Base-by-base conservation (phyloP, 2,888 invertebrate species). In the Philhelius pedissequus region DNA sequence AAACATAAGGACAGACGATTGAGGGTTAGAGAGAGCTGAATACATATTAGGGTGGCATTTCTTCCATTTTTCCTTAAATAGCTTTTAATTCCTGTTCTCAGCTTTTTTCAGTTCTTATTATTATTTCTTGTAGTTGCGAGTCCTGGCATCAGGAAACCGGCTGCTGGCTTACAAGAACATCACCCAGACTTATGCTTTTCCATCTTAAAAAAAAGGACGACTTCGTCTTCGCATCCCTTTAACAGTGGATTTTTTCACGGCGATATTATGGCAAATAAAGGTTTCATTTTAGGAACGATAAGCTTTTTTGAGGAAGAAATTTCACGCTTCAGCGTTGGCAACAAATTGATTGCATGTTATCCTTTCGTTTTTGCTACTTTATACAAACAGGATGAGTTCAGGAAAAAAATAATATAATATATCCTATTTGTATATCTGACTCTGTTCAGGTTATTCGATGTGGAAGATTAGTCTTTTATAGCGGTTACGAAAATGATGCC, bases 391-490 rank as follows among this genome's bases (percentile, higher is more conserved):
- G 60, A 38, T 27, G 11, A 13, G 22, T 8, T 18, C 40, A 9
- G 30, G 62, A 20, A 50, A 40, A 6, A 8, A 6, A 8, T 32
- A 11, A 32, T 38, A 52, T 15, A 48, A 18, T 52, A 52, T 35
- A 66, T 40, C 40, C 40, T 43, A 40, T 43, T 66, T 9, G 11
- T 43, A 25, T 25, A 25, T 66, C 40, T 56, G 40, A 38, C 52
- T 30, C n/a, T 20, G 20, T 66, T 77, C 50, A 30, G 45, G 74
- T 74, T 79, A 83, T 83, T 66, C 58, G 79, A 70, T 79, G 74
- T 64, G 78, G 79, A 79, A 79, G 79, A 83, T 83, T 83, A 66
- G 79, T 79, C 75, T 75, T 79, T 79, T 70, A 79, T 79, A 70
- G 70, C 74, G 74, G 79, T 79, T 79, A 64, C 56, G 40, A 79